These are phyloP conservation scores for Psilanteris sp. DNA, from an alignment of 1,140 invertebrate genomes.

Conservation along the genomic window DNA sequence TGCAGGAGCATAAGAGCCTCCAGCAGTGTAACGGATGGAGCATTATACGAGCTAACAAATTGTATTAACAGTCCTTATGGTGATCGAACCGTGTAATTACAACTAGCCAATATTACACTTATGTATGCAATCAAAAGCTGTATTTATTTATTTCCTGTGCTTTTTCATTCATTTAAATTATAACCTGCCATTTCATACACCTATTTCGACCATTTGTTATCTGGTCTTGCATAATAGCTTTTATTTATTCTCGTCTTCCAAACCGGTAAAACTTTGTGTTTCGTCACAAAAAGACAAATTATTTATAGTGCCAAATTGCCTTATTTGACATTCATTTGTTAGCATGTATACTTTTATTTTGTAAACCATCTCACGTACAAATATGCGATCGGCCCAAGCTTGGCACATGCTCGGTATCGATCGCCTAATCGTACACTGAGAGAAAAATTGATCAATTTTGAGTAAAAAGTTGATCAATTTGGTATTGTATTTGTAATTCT, in stretches of 20 bases:
- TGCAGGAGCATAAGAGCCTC: conserved; percentile 56
- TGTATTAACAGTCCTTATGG: conserved; percentile 64
- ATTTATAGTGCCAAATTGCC: conserved; percentile 33
- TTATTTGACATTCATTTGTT: conserved; percentile 38
- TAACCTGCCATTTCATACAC: conserved; percentile 36
- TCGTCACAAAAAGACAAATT: conserved; percentile 36
- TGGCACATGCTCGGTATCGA: too few relatives aligned
- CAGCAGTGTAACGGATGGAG: conserved; percentile 52
- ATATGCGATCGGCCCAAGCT: too few relatives aligned
- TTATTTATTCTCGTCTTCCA: conserved; percentile 40
- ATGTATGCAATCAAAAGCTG: conserved; percentile 46
- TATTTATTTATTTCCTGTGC: conserved; percentile 31
- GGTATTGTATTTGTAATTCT: too few relatives aligned
- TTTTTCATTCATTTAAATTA: conserved; percentile 56
- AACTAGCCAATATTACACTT: conserved; percentile 53
- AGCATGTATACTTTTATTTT: conserved; percentile 13
- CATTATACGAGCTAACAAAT: conserved; percentile 62
- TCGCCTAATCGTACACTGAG: too few relatives aligned
- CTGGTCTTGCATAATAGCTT: conserved; percentile 33
- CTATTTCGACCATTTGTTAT: conserved; percentile 42
- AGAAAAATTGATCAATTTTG: too few relatives aligned
- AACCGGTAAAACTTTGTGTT: conserved; percentile 19
- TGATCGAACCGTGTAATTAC: conserved; percentile 62
- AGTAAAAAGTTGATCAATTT: too few relatives aligned
- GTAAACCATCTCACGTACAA: background rate